Base-by-base conservation (phyloP, 1,140 invertebrate species). In the Drosophila ohnishii region DNA sequence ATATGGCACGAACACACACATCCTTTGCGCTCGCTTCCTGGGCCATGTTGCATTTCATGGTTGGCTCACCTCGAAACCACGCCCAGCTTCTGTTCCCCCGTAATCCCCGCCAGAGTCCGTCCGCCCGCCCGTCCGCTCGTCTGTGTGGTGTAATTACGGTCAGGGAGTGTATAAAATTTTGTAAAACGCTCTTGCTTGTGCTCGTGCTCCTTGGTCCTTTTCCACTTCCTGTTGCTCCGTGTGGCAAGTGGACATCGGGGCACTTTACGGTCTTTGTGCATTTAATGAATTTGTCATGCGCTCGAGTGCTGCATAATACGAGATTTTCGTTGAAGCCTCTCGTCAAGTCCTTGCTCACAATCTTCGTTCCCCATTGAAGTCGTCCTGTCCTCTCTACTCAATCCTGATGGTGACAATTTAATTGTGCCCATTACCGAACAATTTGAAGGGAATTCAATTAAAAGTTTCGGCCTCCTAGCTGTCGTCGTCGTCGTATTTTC, bases 361-460 rank as follows among this genome's bases (percentile, higher is more conserved):
- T 70, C 45, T 39, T 16, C 22, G 34, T 32, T 56, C 22, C 32
- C 47, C 47, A 50, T 50, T 50, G 28, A 50, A 16, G 47, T 60
- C 40, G 42, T 55, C 35, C 64, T 48, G 53, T n/a, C 32, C n/a
- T 50, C 45, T 13, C 35, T 30, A 37, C 45, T 51, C 44, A 61
- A 64, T 58, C 72, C 72, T 67, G 72, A 80, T 63, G 67, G 76
- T 78, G 77, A 87, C 84, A 88, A 88, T 88, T 88, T 71, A 80
- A 88, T 87, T 87, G 73, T 80, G 69, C 76, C 76, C 76, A 87
- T 87, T 87, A 84, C 72, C 72, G 42, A 77, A 60, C 61, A 80
- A 74, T 88, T 84, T 84, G 64, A 85, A 88, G 65, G 72, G 74
- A 88, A 88, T 88, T 88, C 84, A 88, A 88, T 88, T 88, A 88